Evolutionary conservation across 2,888 invertebrate species (phyloP).

Genomic region (Scaeva pyrastri): DNA sequence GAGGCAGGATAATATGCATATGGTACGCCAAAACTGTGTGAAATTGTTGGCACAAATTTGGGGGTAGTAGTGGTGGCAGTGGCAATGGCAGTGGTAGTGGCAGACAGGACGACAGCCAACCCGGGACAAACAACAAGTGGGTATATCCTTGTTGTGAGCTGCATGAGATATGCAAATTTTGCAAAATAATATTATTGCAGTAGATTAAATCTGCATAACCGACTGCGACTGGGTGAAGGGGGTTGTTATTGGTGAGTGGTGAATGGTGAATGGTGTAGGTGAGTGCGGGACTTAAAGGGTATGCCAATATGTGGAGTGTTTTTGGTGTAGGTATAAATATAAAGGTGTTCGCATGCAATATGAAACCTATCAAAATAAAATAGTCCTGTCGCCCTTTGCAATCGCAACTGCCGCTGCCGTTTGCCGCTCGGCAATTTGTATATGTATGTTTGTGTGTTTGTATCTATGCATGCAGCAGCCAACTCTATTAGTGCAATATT

Average conservation of each 20-base stretch:
- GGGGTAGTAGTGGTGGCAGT: neutral
- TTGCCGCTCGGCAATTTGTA: slow-evolving; percentile 9
- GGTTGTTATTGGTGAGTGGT: slow-evolving; percentile 5
- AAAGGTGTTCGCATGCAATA: slow-evolving; percentile 15
- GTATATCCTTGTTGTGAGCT: slow-evolving; percentile 52
- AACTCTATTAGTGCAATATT: slow-evolving; percentile 72
- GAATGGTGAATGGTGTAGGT: neutral
- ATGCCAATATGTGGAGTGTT: neutral
- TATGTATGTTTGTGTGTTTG: too few species aligned
- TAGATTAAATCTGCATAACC: slow-evolving; percentile 71
- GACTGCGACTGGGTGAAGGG: slow-evolving; percentile 24
- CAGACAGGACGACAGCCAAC: neutral
- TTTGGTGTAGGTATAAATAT: neutral
- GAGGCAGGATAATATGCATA: slow-evolving; percentile 28
- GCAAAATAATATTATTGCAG: slow-evolving; percentile 74
- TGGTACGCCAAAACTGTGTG: slow-evolving; percentile 31
- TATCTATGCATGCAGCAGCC: slow-evolving; percentile 13
- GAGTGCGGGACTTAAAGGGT: neutral
- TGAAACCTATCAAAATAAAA: slow-evolving; percentile 58
- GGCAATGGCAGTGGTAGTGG: neutral
- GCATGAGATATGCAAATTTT: slow-evolving; percentile 73
- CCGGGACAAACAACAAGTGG: slow-evolving; percentile 69
- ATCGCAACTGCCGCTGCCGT: slow-evolving; percentile 2
- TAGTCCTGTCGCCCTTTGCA: neutral
- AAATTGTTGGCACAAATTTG: slow-evolving; percentile 16